phyloP scores from a whole-genome alignment of 1,140 invertebrate species.

The Gryon sp. region DNA sequence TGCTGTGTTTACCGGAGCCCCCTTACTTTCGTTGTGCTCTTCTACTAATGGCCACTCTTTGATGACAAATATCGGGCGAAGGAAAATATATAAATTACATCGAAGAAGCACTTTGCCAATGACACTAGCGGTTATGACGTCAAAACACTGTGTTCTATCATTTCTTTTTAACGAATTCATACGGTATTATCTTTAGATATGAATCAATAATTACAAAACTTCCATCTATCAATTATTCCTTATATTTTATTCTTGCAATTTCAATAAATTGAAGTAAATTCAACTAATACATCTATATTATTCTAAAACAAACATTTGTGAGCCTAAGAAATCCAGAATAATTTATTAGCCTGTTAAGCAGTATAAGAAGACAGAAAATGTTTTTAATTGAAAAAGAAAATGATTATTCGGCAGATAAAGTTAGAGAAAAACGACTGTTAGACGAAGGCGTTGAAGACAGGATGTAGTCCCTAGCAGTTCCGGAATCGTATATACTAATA shows the following conservation, averaged over 20 bases:
- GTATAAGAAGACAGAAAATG: conserved; percentile 26
- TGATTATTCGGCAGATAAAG: conserved; percentile 10
- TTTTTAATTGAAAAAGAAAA: conserved; percentile 39
- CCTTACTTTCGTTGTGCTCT: conserved; percentile 72
- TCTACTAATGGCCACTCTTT: conserved; percentile 79
- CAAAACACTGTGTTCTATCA: conserved; percentile 59
- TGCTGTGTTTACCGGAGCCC: conserved; percentile 72
- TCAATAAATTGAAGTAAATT: too few species aligned
- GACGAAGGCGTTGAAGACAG: conserved; percentile 75
- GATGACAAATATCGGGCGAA: conserved; percentile 79
- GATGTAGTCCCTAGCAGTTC: conserved; percentile 76
- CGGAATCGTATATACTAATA: conserved; percentile 79
- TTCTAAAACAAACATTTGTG: too few species aligned
- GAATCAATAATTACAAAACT: too few species aligned
- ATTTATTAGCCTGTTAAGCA: neutral
- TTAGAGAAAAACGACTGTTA: conserved; percentile 55
- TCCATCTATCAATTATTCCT: too few species aligned
- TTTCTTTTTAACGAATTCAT: conserved; percentile 41
- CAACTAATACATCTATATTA: too few species aligned
- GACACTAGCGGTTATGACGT: conserved; percentile 64
- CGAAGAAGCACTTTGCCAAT: conserved; percentile 67
- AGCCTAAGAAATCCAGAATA: too few species aligned
- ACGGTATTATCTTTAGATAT: conserved; percentile 24
- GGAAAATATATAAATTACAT: conserved; percentile 79
- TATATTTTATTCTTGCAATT: conserved; percentile 6